Evolutionary conservation across 2,797 vertebrate genomes (phyloP).

Genomic region (Aplochiton taeniatus): DNA sequence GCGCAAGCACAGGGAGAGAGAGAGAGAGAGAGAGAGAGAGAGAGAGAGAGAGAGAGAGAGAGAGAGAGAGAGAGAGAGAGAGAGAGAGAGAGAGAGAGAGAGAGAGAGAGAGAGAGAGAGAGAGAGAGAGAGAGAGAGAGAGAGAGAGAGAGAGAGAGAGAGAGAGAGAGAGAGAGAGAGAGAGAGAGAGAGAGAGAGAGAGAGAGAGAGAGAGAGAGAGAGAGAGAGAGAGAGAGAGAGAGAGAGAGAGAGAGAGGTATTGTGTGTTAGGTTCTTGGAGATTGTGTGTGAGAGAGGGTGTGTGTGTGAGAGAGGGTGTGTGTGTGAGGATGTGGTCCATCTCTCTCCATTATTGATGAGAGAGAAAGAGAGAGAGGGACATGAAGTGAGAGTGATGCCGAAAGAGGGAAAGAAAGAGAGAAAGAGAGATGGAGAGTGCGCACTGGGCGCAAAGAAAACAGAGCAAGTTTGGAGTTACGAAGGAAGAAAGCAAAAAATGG

Average conservation of each 20-base stretch:
- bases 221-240: neutral
- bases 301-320: slow-evolving; percentile 5
- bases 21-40: neutral
- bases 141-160: neutral
- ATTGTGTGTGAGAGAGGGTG: too few relatives aligned
- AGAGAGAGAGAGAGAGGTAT: neutral
- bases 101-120: neutral
- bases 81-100: neutral
- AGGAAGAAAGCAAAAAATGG: neutral
- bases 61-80: slow-evolving; percentile 12
- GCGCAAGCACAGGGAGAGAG: neutral
- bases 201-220: neutral
- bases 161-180: neutral
- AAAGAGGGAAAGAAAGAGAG: slow-evolving; percentile 14
- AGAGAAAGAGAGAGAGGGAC: slow-evolving; percentile 8
- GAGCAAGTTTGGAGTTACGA: slow-evolving; percentile 18
- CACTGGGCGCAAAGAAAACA: slow-evolving; percentile 8
- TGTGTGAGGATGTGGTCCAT: slow-evolving; percentile 47
- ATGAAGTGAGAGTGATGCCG: slow-evolving; percentile 13
- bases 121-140: neutral
- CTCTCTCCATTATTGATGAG: slow-evolving; percentile 62
- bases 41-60: slow-evolving; percentile 12
- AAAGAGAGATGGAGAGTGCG: slow-evolving; percentile 8
- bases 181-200: neutral
- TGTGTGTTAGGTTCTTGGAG: neutral